These are phyloP conservation scores for Cephalopterus ornatus DNA, from an alignment of 2,113 vertebrate species.

Conservation along the genomic window DNA sequence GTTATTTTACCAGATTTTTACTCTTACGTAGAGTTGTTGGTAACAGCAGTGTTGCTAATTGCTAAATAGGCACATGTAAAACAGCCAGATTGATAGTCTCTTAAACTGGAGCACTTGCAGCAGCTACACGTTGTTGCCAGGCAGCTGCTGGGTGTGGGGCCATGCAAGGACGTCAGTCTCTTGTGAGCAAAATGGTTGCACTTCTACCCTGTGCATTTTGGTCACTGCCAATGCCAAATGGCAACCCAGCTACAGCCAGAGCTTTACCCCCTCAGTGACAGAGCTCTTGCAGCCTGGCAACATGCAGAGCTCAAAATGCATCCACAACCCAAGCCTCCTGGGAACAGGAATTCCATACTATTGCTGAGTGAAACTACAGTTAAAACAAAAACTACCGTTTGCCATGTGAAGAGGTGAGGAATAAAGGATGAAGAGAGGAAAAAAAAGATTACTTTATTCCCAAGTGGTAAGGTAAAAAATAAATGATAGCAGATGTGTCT, in stretches of 20 bases:
- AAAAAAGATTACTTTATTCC: background rate
- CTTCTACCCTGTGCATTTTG: background rate
- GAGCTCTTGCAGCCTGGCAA: background rate
- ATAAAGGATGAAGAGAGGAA: background rate
- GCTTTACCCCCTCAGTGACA: background rate
- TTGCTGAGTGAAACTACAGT: background rate
- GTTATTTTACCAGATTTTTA: background rate
- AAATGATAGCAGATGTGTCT: background rate
- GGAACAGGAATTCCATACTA: background rate
- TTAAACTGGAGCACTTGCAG: background rate
- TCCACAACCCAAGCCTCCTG: rapidly evolving
- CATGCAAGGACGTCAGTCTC: background rate
- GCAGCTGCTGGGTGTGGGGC: background rate
- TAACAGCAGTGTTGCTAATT: background rate
- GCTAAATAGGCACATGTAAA: background rate
- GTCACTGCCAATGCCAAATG: background rate
- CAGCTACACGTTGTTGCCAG: background rate
- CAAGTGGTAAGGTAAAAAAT: background rate
- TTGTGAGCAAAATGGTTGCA: background rate
- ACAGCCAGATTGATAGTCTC: background rate
- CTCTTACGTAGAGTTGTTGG: background rate
- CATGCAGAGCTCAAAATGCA: rapidly evolving
- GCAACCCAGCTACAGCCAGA: background rate
- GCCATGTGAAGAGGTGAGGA: background rate
- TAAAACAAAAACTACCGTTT: background rate